A percentile compares a stretch with the other conserved stretches of the same genome.
phyloP scores from a whole-genome alignment of 2,797 vertebrate genomes.

The Oreochromis mossambicus region DNA sequence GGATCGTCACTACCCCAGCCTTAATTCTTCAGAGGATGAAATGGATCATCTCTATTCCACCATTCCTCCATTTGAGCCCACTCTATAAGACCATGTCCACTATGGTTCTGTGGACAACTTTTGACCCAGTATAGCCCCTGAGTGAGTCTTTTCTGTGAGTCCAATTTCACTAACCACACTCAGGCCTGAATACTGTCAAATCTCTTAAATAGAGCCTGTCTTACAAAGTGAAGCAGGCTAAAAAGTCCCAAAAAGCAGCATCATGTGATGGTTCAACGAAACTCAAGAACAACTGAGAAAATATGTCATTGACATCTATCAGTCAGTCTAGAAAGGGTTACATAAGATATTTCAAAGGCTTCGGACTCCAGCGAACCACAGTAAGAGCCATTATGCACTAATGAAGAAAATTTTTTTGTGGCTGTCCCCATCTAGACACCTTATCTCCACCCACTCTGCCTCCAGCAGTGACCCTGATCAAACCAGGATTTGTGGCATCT shows the following conservation, averaged over 20 bases:
- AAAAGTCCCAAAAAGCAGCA: background rate
- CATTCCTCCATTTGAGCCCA: background rate
- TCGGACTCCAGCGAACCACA: rapidly evolving
- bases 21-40: rapidly evolving
- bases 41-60: background rate
- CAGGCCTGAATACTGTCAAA: background rate
- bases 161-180: background rate
- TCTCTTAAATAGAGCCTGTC: background rate
- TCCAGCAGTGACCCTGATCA: background rate
- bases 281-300: background rate
- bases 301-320: rapidly evolving
- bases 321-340: rapidly evolving
- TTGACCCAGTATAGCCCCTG: background rate
- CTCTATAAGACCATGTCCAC: rapidly evolving
- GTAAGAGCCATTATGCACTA: background rate
- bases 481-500: background rate
- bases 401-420: rapidly evolving
- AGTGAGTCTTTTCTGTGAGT: background rate
- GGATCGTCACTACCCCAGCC: rapidly evolving
- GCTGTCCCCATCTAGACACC: background rate
- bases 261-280: background rate
- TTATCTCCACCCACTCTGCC: background rate
- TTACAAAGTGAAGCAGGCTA: background rate
- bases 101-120: background rate
- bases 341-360: background rate